Conservation (phyloP, 2,888 invertebrate genomes). For the Carcina quercana region DNA sequence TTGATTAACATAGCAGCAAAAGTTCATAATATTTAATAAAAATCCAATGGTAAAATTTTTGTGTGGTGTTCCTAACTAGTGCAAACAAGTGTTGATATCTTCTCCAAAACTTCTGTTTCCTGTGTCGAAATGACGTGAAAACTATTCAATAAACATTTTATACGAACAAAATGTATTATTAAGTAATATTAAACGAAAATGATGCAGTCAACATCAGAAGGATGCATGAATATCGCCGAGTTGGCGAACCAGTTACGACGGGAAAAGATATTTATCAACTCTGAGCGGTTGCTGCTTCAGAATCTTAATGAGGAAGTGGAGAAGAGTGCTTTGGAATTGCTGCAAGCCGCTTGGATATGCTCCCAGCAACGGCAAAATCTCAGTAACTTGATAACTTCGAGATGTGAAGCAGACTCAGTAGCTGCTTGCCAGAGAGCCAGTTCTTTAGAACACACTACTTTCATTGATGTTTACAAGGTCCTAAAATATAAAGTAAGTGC, state of each 20-base stretch:
- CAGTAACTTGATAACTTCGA: slow-evolving; percentile 82
- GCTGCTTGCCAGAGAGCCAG: slow-evolving; percentile 81
- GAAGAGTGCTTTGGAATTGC: slow-evolving; percentile 67
- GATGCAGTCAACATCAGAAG: slow-evolving; percentile 67
- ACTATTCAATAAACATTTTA: slow-evolving; percentile 24
- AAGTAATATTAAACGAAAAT: slow-evolving; percentile 33
- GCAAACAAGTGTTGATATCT: slow-evolving; percentile 10
- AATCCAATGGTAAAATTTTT: background rate
- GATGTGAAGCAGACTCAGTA: slow-evolving; percentile 84
- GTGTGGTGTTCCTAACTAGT: background rate
- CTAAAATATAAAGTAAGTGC: slow-evolving; percentile 84
- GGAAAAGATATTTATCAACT: slow-evolving; percentile 90
- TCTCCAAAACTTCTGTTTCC: slow-evolving; percentile 33
- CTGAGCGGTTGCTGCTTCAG: slow-evolving; percentile 88
- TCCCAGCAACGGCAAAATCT: slow-evolving; percentile 89
- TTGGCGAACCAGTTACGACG: slow-evolving; percentile 79
- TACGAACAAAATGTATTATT: slow-evolving; percentile 31
- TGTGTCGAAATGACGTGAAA: slow-evolving; percentile 38
- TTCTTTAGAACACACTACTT: slow-evolving; percentile 66
- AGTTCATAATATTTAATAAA: background rate
- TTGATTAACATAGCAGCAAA: background rate
- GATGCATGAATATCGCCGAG: slow-evolving; percentile 67
- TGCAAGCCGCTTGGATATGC: slow-evolving; percentile 90
- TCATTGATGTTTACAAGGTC: slow-evolving; percentile 88
- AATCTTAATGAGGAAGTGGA: slow-evolving; percentile 83